Base-by-base conservation (phyloP, 2,888 invertebrate genomes). In the Endomychus coccineus region DNA sequence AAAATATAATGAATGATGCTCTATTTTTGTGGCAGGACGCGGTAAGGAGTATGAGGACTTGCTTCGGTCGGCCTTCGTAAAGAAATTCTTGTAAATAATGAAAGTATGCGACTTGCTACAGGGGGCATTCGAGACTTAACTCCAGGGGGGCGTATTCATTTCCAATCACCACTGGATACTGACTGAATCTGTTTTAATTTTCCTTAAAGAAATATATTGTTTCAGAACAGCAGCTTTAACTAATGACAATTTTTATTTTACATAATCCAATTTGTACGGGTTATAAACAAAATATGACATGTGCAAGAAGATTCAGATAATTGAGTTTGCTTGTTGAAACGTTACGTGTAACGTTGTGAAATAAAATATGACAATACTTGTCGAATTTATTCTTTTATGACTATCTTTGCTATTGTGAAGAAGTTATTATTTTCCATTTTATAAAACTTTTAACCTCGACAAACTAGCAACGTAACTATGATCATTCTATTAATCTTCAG, bases 111-210 rank as follows among this genome's bases (percentile, higher is more conserved):
- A 62, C 61, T 58, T 61, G 58, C 64, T 55, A 54, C 62, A 54
- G 61, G 62, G 61, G 59, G 58, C 55, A 58, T 50, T 53, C 58
- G 54, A 58, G 58, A 56, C 55, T 55, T 51, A n/a, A 49, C 55
- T 58, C 58, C 58, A 51, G 61, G 62, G 55, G 60, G 61, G 59
- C 61, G 61, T 60, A 63, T 62, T 64, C 62, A 63, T 64, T 64
- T 64, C 62, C 63, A 64, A 63, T 64, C 64, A 64, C 64, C 63
- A 62, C 63, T 62, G 62, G 64, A 64, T 60, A 62, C 64, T 61
- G 58, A 54, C 55, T 54, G 56, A 52, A 57, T 59, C 58, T 51
- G 60, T 62, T 62, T 61, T 62, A 59, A 62, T 62, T 62, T 59
- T 60, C 58, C 58, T 59, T 59, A 51, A 55, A 58, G 61, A 61